These are phyloP conservation scores for Coregonus suidteri DNA, from an alignment of 2,797 vertebrate genomes.

Conservation along the genomic window DNA sequence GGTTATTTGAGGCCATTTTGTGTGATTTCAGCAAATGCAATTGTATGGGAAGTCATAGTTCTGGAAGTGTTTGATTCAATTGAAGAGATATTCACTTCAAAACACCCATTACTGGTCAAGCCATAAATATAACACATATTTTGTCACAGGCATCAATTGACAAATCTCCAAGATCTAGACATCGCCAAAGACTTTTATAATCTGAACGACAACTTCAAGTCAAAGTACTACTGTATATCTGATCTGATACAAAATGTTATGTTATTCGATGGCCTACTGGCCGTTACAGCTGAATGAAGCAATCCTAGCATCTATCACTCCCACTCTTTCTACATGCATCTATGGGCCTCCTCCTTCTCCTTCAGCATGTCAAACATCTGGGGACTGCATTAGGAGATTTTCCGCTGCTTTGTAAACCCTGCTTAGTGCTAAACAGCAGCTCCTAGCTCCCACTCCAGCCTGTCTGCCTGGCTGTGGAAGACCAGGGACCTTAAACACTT, in stretches of 20 bases:
- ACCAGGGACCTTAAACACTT: constrained; percentile 51
- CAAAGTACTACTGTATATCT: neutral
- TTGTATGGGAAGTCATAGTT: too few species aligned
- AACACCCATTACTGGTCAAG: too few species aligned
- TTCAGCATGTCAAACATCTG: constrained; percentile 62
- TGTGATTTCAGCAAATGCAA: too few species aligned
- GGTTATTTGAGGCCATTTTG: neutral
- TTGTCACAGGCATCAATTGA: too few species aligned
- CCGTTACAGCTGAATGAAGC: neutral
- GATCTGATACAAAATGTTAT: neutral
- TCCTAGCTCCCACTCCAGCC: constrained; percentile 21
- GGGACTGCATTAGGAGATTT: constrained; percentile 63
- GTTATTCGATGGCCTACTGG: neutral
- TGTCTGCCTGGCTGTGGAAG: constrained; percentile 29
- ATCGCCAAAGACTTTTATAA: too few species aligned
- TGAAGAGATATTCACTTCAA: too few species aligned
- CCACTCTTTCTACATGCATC: constrained; percentile 29
- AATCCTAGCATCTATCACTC: neutral
- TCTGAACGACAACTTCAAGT: neutral
- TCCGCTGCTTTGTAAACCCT: constrained; percentile 43
- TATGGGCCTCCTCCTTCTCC: constrained; percentile 37
- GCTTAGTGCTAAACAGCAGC: constrained; percentile 61
- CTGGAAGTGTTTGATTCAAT: too few species aligned
- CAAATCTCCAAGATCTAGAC: too few species aligned
- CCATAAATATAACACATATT: too few species aligned